These are phyloP conservation scores for Ophonus ardosiacus DNA, from an alignment of 2,888 invertebrate species.

Conservation along the genomic window DNA sequence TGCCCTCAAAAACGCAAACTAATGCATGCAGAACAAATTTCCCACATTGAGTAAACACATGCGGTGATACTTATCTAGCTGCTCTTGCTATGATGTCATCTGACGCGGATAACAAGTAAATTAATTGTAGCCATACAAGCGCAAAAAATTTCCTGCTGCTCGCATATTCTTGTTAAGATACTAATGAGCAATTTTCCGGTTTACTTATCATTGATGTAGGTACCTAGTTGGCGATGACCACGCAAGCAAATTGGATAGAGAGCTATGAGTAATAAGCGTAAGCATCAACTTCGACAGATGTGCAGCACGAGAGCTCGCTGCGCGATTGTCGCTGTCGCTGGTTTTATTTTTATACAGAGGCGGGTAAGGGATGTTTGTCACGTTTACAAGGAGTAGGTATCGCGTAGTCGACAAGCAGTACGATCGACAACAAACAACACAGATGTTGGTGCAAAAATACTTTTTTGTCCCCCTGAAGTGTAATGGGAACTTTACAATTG, in stretches of 20 bases:
- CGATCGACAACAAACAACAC: too few relatives aligned
- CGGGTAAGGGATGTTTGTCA: conserved; percentile 16
- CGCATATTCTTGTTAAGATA: conserved; percentile 9
- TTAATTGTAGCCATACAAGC: conserved; percentile 31
- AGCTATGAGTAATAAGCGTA: conserved; percentile 18
- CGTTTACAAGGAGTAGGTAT: neutral
- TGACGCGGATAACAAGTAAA: conserved; percentile 41
- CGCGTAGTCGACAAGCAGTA: too few relatives aligned
- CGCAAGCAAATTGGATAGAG: conserved; percentile 41
- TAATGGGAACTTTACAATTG: too few relatives aligned
- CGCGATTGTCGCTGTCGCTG: conserved; percentile 4
- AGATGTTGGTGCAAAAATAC: too few relatives aligned
- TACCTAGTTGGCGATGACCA: conserved; percentile 22
- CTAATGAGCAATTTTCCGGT: conserved; percentile 45
- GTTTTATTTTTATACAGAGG: conserved; percentile 44
- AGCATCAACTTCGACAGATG: conserved; percentile 37
- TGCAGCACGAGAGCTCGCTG: conserved; percentile 16
- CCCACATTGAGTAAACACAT: neutral
- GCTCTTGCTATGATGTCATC: conserved; percentile 21
- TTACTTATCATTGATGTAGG: conserved; percentile 37
- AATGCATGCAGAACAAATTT: neutral
- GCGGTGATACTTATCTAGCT: conserved; percentile 5
- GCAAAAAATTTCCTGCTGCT: conserved; percentile 29
- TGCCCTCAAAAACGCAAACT: neutral
- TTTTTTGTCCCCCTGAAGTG: too few relatives aligned